A percentile compares a stretch with the other conserved stretches of the same genome.
These are phyloP conservation scores for Drosophila paramelanica DNA, from an alignment of 2,888 invertebrate genomes.

Conservation along the genomic window DNA sequence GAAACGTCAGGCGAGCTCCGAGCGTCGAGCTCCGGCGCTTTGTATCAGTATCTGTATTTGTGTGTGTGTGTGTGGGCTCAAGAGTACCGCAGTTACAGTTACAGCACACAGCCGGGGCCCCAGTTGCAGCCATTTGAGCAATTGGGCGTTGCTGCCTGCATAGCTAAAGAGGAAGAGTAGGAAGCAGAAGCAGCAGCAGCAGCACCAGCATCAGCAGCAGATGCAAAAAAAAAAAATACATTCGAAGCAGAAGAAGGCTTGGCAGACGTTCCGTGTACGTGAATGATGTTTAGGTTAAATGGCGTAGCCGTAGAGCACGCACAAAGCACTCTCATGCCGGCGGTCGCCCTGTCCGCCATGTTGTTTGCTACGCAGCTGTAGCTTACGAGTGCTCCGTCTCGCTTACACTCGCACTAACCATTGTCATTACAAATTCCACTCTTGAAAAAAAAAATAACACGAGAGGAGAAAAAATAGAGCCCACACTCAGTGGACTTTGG, in stretches of 20 bases:
- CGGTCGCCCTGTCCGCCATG: constrained; percentile 24
- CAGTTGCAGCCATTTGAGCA: constrained; percentile 62
- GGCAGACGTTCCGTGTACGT: constrained; percentile 47
- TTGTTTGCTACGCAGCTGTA: constrained; percentile 47
- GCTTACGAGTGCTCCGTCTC: constrained; percentile 9
- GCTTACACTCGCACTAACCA: not conserved
- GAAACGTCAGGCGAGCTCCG: constrained; percentile 68
- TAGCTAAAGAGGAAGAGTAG: constrained; percentile 8
- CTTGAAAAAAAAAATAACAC: not conserved
- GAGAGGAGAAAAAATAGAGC: constrained; percentile 3
- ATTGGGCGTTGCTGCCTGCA: constrained; percentile 55
- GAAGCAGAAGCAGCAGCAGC: not conserved
- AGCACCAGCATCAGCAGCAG: constrained; percentile 4
- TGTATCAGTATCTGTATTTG: constrained; percentile 11
- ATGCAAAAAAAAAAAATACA: not conserved
- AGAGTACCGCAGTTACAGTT: constrained; percentile 37
- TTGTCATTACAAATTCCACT: not conserved
- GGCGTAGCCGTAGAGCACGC: constrained; percentile 46
- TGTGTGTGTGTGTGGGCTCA: constrained; percentile 38
- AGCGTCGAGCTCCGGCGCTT: constrained; percentile 14
- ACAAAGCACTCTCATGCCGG: constrained; percentile 25
- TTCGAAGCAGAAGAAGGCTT: constrained; percentile 22
- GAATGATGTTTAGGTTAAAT: constrained; percentile 78
- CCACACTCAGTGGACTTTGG: constrained; percentile 54
- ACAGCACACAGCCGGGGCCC: constrained; percentile 15